A percentile compares a stretch with the other conserved stretches of the same genome.
Evolutionary conservation across 2,888 invertebrate species (phyloP).

Genomic region (Abscondita cerata): DNA sequence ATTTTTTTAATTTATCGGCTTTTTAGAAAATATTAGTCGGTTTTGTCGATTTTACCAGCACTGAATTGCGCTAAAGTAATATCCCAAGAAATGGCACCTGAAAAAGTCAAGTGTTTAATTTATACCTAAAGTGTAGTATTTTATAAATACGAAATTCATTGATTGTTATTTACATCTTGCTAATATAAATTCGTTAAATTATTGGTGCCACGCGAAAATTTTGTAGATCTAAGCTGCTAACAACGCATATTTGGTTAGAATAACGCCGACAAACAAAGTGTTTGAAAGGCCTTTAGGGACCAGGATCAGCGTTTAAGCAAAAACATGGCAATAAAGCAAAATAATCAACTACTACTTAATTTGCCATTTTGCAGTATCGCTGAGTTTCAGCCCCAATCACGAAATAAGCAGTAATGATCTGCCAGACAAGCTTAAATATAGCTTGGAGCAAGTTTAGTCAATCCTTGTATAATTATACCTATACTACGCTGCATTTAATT

Average conservation of each 20-base stretch:
- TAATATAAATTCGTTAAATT: too few species aligned
- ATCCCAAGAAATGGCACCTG: too few species aligned
- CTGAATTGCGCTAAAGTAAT: too few species aligned
- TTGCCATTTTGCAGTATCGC: slow-evolving; percentile 21
- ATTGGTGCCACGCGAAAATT: too few species aligned
- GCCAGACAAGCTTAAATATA: slow-evolving; percentile 27
- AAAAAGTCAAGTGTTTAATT: too few species aligned
- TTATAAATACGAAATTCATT: too few species aligned
- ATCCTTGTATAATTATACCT: slow-evolving; percentile 26
- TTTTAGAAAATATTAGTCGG: too few species aligned
- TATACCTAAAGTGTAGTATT: too few species aligned
- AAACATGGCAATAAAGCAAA: slow-evolving; percentile 19
- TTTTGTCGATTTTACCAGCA: too few species aligned
- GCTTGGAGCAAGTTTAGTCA: slow-evolving; percentile 22
- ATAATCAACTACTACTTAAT: slow-evolving; percentile 19
- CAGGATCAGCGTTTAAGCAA: slow-evolving; percentile 13
- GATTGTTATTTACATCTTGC: too few species aligned
- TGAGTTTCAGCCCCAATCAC: slow-evolving; percentile 21
- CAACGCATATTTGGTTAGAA: too few species aligned
- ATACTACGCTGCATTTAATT: slow-evolving; percentile 21
- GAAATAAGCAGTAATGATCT: slow-evolving; percentile 25
- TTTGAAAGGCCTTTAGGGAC: slow-evolving; percentile 1
- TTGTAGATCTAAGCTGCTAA: background rate
- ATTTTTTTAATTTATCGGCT: too few species aligned
- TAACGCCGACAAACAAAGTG: background rate